Base-by-base conservation (phyloP, 2,113 vertebrate species). In the Scomber colias region DNA sequence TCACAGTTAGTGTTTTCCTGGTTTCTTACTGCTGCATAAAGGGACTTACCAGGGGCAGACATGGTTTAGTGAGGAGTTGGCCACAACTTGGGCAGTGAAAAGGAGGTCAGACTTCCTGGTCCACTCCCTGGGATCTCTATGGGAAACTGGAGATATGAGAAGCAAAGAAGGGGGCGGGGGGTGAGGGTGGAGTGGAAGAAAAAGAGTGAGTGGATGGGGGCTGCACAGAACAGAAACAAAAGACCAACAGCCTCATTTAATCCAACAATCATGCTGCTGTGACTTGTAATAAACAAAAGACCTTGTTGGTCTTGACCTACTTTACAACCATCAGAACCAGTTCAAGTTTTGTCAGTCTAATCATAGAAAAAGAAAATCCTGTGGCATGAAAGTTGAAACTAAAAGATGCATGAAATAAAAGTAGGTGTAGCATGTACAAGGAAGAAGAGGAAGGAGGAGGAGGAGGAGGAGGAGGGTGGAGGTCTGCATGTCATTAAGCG, bases 11-110 rank as follows among this genome's bases (percentile, higher is more conserved):
- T 6, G 0, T 0, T 46, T 14, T n/a, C n/a, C 49, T 27, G 24
- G 24, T 27, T 27, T 27, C 24, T 17, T 2, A 31, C 24, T 49
- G 31, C 5, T 3, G 13, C 1, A 5, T 16, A 35, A 5, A 53
- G 12, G 0, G 5, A 79, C 91, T 90, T 73, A 93, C 92, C 90
- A 57, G 92, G 92, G 64, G 68, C 88, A 14, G 93, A 92, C 91
- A 93, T 93, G 55, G 35, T 40, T 7, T 40, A 40, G 17, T 24
- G 48, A 60, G n/a, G 21, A 59, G 55, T 17, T 24, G 74, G 59
- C 2, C 21, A 12, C 9, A 62, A 13, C 3, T 48, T 57, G 53
- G 44, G 24, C 14, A 40, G 14, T 10, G 51, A 66, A 67, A 75
- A 74, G 5, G 7, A 61, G 67, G 75, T 74, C 63, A 24, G 50